These are phyloP conservation scores for Nyctereutes procyonoides DNA, from an alignment of 2,113 vertebrate species.

Conservation along the genomic window DNA sequence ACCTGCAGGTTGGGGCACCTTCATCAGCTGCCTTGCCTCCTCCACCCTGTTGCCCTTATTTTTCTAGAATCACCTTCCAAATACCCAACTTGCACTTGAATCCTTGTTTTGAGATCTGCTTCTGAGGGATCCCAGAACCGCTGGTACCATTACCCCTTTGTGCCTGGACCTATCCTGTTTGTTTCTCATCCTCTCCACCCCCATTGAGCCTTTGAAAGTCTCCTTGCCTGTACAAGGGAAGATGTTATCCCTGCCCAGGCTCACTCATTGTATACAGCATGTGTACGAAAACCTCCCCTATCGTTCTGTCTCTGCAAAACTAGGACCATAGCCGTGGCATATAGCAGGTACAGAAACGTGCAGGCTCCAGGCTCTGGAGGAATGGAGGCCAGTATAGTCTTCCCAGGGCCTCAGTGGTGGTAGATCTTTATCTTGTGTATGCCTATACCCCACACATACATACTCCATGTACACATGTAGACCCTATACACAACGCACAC, in stretches of 20 bases:
- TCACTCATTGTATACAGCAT: not conserved
- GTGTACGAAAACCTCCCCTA: not conserved
- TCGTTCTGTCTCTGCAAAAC: not conserved
- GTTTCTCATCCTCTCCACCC: not conserved
- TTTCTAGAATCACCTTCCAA: not conserved
- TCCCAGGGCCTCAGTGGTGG: not conserved
- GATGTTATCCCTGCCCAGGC: not conserved
- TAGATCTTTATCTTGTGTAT: not conserved
- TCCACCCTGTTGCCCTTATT: not conserved
- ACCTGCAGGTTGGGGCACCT: fast-evolving
- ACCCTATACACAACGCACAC: not conserved
- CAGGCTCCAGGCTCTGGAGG: too few species aligned
- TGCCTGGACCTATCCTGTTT: not conserved
- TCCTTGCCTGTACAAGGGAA: not conserved
- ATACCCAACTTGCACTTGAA: not conserved
- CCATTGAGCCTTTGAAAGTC: not conserved
- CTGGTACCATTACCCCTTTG: not conserved
- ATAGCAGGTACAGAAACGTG: fast-evolving
- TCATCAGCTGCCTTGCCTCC: not conserved
- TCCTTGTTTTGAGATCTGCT: not conserved
- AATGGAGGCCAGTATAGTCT: too few species aligned
- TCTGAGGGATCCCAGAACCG: not conserved
- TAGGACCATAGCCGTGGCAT: too few species aligned
- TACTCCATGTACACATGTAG: not conserved
- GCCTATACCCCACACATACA: not conserved